Percentiles rank a stretch among this genome's conserved stretches.
Conservation (phyloP, 1,140 invertebrate species). For the Trichonephila inaurata region DNA sequence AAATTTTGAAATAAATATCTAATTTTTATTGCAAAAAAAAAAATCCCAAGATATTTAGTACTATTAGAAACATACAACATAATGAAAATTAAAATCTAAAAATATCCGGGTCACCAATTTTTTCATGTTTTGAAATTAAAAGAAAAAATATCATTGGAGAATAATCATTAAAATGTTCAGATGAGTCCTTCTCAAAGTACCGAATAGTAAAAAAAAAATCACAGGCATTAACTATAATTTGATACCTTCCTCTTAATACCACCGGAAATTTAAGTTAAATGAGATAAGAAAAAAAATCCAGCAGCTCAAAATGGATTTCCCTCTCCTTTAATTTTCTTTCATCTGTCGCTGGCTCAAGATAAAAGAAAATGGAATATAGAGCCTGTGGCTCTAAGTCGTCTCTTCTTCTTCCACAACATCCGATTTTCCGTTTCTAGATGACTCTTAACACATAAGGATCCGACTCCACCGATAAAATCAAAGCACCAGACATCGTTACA, state of each 20-base stretch:
- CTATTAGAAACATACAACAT: too few relatives aligned
- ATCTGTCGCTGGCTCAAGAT: constrained; percentile 21
- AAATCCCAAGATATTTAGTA: too few relatives aligned
- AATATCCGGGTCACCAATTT: too few relatives aligned
- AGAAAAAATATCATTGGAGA: too few relatives aligned
- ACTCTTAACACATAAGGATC: constrained; percentile 43
- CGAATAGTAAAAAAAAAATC: too few relatives aligned
- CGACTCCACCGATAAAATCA: constrained; percentile 7
- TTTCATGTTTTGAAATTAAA: too few relatives aligned
- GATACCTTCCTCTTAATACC: background rate
- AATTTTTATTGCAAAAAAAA: too few relatives aligned
- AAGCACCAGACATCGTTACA: constrained; percentile 45
- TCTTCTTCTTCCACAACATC: constrained; percentile 48
- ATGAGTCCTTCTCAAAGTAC: too few relatives aligned
- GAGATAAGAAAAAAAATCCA: constrained; percentile 2
- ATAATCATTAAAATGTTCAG: too few relatives aligned
- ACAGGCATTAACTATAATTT: too few relatives aligned
- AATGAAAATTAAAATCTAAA: too few relatives aligned
- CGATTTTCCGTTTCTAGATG: constrained; percentile 47
- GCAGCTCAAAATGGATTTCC: constrained; percentile 24
- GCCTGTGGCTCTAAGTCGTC: constrained; percentile 34
- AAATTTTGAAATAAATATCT: too few relatives aligned
- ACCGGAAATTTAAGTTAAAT: constrained; percentile 28
- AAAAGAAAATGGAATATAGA: constrained; percentile 39
- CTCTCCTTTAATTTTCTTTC: constrained; percentile 23